Evolutionary conservation across 2,797 vertebrate genomes (phyloP).

Genomic region (Gallinago nigripennis): DNA sequence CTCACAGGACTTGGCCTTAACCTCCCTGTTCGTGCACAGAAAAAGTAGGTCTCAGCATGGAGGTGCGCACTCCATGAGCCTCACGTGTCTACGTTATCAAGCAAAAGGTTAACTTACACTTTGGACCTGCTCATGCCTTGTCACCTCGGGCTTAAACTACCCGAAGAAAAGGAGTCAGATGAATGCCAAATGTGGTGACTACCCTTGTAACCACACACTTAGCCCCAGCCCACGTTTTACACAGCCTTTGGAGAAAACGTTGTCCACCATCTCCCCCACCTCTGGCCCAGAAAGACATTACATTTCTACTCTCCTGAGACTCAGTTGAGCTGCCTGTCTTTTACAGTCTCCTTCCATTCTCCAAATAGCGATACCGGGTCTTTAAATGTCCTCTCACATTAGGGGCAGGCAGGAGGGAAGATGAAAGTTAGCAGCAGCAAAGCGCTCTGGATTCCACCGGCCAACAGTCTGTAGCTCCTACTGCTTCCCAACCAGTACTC

Average conservation of each 20-base stretch:
- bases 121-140: not conserved
- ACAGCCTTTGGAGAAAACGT: not conserved
- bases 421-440: not conserved
- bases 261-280: not conserved
- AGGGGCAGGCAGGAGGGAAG: not conserved
- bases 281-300: not conserved
- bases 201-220: not conserved
- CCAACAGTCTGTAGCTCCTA: not conserved
- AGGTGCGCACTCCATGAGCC: fast-evolving
- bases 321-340: not conserved
- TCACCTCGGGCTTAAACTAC: not conserved
- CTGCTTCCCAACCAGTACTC: not conserved
- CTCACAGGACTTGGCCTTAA: not conserved
- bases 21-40: not conserved
- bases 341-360: not conserved
- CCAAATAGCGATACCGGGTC: not conserved
- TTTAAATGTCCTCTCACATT: not conserved
- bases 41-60: not conserved
- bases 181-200: not conserved
- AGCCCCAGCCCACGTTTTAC: not conserved
- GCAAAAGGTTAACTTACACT: not conserved
- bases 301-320: not conserved
- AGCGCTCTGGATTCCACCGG: not conserved
- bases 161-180: not conserved
- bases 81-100: fast-evolving